These are phyloP conservation scores for Gymnocheta viridis DNA, from an alignment of 2,888 invertebrate species.

Conservation along the genomic window DNA sequence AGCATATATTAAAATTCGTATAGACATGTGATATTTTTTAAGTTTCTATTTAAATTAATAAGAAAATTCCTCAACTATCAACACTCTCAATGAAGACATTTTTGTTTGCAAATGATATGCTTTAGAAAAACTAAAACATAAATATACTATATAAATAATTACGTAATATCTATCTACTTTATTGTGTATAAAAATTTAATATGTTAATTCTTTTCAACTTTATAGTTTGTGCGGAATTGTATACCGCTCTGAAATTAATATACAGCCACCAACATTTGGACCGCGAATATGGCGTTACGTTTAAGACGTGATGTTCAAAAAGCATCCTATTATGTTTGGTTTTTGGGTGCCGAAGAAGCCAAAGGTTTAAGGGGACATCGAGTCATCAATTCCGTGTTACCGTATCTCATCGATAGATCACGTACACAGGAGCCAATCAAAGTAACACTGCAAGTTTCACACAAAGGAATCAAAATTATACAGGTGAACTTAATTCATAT, in stretches of 20 bases:
- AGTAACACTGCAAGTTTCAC: slow-evolving; percentile 94
- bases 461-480: slow-evolving; percentile 96
- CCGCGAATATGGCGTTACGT: slow-evolving; percentile 88
- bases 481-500: slow-evolving; percentile 84
- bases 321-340: slow-evolving; percentile 95
- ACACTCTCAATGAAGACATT: neutral
- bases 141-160: neutral
- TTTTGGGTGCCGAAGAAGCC: slow-evolving; percentile 97
- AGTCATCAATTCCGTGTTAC: slow-evolving; percentile 92
- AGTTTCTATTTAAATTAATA: neutral
- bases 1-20: neutral
- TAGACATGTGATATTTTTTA: neutral
- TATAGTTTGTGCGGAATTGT: slow-evolving; percentile 34
- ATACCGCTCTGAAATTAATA: slow-evolving; percentile 3
- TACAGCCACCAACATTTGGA: slow-evolving; percentile 9
- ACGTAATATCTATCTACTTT: neutral
- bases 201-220: neutral
- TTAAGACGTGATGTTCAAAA: slow-evolving; percentile 93
- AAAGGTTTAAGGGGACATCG: slow-evolving; percentile 93
- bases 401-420: slow-evolving; percentile 92
- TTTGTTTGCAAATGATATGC: no score
- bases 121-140: no score
- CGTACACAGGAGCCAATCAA: slow-evolving; percentile 93
- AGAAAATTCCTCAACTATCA: neutral
- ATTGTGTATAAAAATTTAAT: neutral